These are phyloP conservation scores for Eupithecia inturbata DNA, from an alignment of 2,888 invertebrate species.

Conservation along the genomic window DNA sequence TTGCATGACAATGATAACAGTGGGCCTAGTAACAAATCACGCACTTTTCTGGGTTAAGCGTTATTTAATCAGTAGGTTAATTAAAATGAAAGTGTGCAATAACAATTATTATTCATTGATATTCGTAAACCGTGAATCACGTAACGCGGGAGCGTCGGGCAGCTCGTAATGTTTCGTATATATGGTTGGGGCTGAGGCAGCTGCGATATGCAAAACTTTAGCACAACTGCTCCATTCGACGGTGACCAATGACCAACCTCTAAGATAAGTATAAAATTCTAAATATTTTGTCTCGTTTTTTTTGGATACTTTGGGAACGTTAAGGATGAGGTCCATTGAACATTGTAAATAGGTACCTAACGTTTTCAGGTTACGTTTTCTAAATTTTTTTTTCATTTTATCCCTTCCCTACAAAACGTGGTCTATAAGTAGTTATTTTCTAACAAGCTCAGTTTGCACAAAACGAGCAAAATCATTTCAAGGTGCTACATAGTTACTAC, in stretches of 20 bases:
- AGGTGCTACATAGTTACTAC: too few relatives aligned
- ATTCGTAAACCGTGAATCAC: constrained; percentile 66
- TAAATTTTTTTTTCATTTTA: too few relatives aligned
- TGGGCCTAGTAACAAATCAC: constrained; percentile 18
- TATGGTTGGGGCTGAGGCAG: constrained; percentile 63
- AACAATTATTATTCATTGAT: constrained; percentile 61
- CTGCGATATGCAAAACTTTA: constrained; percentile 76
- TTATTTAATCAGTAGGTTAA: constrained; percentile 49
- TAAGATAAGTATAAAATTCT: not conserved
- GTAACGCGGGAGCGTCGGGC: constrained; percentile 75
- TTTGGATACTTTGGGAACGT: not conserved
- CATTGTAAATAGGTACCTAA: not conserved
- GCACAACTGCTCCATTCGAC: constrained; percentile 58
- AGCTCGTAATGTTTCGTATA: constrained; percentile 77
- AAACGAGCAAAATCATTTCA: too few relatives aligned
- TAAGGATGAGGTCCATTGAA: not conserved
- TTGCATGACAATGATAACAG: not conserved
- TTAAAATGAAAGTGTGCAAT: constrained; percentile 61
- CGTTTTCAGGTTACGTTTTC: not conserved
- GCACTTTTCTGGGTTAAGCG: constrained; percentile 17
- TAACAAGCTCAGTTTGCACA: not conserved
- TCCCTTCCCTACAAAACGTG: too few relatives aligned
- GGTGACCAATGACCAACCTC: constrained; percentile 1
- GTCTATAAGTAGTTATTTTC: not conserved
- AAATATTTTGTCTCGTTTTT: not conserved